Evolutionary conservation across 2,797 vertebrate genomes (phyloP), one percentile per base, ranked within the genome.

Genomic region (Gymnoscopelus braueri): DNA sequence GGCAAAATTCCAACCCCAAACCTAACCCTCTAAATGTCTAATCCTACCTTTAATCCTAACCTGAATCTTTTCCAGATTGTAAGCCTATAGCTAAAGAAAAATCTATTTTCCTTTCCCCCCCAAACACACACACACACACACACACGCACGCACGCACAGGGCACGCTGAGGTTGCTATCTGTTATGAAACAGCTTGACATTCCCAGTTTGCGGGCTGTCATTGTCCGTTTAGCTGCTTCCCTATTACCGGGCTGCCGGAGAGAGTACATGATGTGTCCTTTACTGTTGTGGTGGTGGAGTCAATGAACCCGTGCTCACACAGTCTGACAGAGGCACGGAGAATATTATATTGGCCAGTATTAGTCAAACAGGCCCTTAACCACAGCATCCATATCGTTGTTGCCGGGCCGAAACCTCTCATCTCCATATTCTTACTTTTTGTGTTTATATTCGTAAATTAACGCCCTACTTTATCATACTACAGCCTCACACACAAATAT

Each of bases 231-330:
- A 85, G 62, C 73, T 74, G 68, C 69, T 83, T 77, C 19, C 19
- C 80, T 85, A 72, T 80, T 84, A 73, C 67, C 47, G 67, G 80
- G 57, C 67, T 71, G 69, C 8, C 39, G 2, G 76, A 67, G 77
- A 67, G 75, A 71, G 80, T 77, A 84, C 84, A 82, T 24, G 65
- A 71, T 67, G 67, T 67, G 66, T 53, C 58, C 65, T 71, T 80
- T 83, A 76, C 70, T 48, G 67, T 65, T 54, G 58, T 29, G 62
- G 69, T 65, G 52, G 58, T 29, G 63, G 66, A 79, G 79, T 80
- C 61, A 83, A 4, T 79, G 67, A 82, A 75, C 73, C 75, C 65
- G 39, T 29, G 29, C 71, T 71, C 65, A 76, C 67, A 67, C 56
- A 10, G 39, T 35, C 44, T 11, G 35, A 81, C 80, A 56, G 60